Evolutionary conservation across 2,888 invertebrate genomes (phyloP), one percentile per base, ranked within the genome.

Genomic region (Amitus sp.): DNA sequence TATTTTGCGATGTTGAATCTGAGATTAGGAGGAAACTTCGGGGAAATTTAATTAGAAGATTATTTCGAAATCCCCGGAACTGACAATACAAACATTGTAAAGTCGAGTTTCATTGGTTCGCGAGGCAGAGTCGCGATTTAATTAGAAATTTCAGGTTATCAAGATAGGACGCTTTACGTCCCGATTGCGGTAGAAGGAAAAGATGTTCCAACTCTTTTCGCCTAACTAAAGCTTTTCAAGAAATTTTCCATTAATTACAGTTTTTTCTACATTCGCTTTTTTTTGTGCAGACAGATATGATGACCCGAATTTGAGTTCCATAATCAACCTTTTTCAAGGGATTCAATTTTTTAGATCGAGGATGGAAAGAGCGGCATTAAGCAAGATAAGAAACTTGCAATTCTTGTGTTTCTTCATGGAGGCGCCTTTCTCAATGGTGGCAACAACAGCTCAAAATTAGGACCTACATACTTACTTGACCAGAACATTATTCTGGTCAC

Each of bases 381-480:
- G 47, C 17, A 18, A 2, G 27, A 43, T 10, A 3, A 2, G 2
- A 71, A 71, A 12, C 51, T 76, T n/a, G 71, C 80, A 2, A 76
- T 80, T 13, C 34, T 80, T 13, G 73, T 78, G 4, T 76, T 57
- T 33, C 49, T 80, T 23, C 74, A 76, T 23, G 77, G 78, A 2
- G 79, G 77, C 19, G 47, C 15, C 13, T 80, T 70, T 50, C 43
- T 39, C 12, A 9, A 0, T 0, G 77, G 76, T 3, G 71, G 69
- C 39, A 75, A 69, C 58, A 66, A 74, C 46, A 76, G 75, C 56
- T 58, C 54, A 2, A 17, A 52, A 2, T 65, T 57, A 0, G 65
- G 75, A 1, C 76, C 80, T 4, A 67, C 72, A 20, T 80, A 81
- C 62, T 54, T 80, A 15, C 33, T 74, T 60, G 73, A 79, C 54